Evolutionary conservation across 1,140 invertebrate genomes (phyloP), one percentile per base, ranked within the genome.

Genomic region (Calosoma granatense): DNA sequence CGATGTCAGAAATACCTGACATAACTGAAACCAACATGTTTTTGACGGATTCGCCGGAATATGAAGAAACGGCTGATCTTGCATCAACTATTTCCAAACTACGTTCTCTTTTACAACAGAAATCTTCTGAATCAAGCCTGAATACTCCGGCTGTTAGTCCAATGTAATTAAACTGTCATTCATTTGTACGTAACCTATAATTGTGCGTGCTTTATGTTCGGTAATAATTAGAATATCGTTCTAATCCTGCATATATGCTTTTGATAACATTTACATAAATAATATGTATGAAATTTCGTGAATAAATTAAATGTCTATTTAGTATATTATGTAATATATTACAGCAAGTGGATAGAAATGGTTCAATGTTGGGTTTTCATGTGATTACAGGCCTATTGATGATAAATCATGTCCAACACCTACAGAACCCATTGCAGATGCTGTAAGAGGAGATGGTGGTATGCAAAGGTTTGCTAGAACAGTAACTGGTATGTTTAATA

Each of bases 41-140:
- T 17, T 47, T 47, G 17, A 47, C 41, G 3, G 41, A 47, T 47
- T 47, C 41, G 4, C 83, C 81, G 0, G 76, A 85, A 61, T 86
- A 86, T 65, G 84, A 87, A 67, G 84, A 86, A 62, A 76, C 81
- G 1, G 82, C 83, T 1, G 84, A 86, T 68, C 78, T 87, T 58
- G 84, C 84, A 12, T 79, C 83, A 30, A 84, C 82, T 23, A 86
- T 86, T 62, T 84, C 84, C n/a, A 84, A 84, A 65, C 69, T 86
- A 20, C 68, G 84, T 26, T 81, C 76, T 63, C 67, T 87, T 55
- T 69, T 87, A 26, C 82, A 83, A 62, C 81, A 84, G 63, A 79
- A 81, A 59, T 78, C 78, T 9, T 76, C 74, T 36, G 76, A 76
- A 59, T 67, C 65, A n/a, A 64, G 51, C 62, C 51, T 67, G 22